Evolutionary conservation across 2,888 invertebrate genomes (phyloP), one percentile per base, ranked within the genome.

Genomic region (Orchesella flavescens): DNA sequence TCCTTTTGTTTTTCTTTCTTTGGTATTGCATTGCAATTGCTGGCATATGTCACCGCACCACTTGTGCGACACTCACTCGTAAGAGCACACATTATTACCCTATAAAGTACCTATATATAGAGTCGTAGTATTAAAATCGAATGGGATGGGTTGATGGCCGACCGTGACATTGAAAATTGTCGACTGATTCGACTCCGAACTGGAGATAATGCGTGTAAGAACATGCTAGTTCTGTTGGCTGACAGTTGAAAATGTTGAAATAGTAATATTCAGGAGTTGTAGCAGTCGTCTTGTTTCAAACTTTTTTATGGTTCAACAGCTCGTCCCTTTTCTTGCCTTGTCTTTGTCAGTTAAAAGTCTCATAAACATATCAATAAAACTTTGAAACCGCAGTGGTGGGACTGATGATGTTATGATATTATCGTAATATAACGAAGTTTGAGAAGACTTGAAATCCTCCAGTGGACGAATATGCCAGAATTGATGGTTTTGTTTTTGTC

Each of bases 81-180:
- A 34, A 34, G 34, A 34, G 34, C 34, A 34, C 34, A 34, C 34
- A 34, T 34, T 34, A 34, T 34, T 34, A 34, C 34, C 34, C 61
- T 46, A 61, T 61, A 73, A 73, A 73, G 53, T 24, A 15, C 66
- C 44, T 66, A 66, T 23, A 66, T 23, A 49, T 19, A 53, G 21
- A 46, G 24, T 34, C 19, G 65, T 34, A 43, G 44, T 69, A 57
- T 53, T 57, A 72, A 72, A 65, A 72, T 34, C 65, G 55, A 72
- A 55, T 44, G 65, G 57, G 43, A 17, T 57, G 73, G 66, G 73
- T 71, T 78, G 78, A 78, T 78, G 72, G 66, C 73, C 73, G 80
- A 59, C 80, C 80, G 21, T 80, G 80, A 68, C 80, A 80, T 73
- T 80, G 80, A 80, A 80, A 72, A 73, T 78, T 79, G 69, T 21